Evolutionary conservation across 2,888 invertebrate species (phyloP).

Genomic region (Euproctis similis): DNA sequence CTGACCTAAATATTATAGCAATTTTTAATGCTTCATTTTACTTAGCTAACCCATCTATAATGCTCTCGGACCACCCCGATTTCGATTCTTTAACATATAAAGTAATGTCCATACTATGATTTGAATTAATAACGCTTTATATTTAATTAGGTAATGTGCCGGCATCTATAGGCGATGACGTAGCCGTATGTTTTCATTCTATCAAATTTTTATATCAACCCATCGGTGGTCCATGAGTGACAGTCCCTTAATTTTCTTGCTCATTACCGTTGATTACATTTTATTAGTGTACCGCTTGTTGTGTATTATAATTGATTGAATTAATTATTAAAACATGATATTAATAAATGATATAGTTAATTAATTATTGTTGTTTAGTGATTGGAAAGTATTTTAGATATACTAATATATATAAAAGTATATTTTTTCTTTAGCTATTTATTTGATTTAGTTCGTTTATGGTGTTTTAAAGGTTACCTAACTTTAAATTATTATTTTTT

Average conservation of each 20-base stretch:
- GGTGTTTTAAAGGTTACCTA: too few species aligned
- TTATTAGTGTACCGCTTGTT: constrained; percentile 18
- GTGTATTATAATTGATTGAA: constrained; percentile 17
- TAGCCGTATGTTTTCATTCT: constrained; percentile 27
- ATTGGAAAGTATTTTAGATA: too few species aligned
- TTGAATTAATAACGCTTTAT: constrained; percentile 56
- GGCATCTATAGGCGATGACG: constrained; percentile 33
- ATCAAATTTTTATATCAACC: constrained; percentile 22
- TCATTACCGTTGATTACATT: constrained; percentile 20
- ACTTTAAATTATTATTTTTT: too few species aligned
- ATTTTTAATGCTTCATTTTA: constrained; percentile 50
- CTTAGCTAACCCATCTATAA: constrained; percentile 26
- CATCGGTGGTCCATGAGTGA: constrained; percentile 36
- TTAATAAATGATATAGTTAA: too few species aligned
- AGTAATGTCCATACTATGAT: constrained; percentile 34
- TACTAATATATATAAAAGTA: too few species aligned
- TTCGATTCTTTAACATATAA: constrained; percentile 16
- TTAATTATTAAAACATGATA: too few species aligned
- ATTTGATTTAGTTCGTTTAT: too few species aligned
- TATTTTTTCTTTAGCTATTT: too few species aligned
- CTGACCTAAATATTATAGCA: constrained; percentile 38
- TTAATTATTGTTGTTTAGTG: too few species aligned
- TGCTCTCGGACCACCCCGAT: constrained; percentile 53
- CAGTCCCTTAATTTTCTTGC: constrained; percentile 17
- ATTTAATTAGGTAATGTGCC: constrained; percentile 45